A percentile compares a stretch with the other conserved stretches of the same genome.
phyloP scores from a whole-genome alignment of 2,888 invertebrate species.

The Catocala fraxini region DNA sequence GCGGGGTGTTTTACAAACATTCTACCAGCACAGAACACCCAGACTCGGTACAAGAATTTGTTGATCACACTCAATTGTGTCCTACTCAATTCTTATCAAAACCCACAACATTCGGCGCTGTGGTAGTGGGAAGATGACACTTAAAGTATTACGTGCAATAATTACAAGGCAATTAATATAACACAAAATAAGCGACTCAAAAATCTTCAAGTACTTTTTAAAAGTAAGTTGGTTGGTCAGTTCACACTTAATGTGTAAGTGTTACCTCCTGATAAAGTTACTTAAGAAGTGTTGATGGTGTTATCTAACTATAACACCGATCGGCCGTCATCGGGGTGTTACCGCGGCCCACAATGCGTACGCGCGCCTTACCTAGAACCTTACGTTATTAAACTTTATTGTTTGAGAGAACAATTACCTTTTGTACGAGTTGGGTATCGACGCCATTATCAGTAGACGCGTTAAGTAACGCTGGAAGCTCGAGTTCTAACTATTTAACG shows the following conservation, averaged over 20 bases:
- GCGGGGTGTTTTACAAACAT: too few relatives aligned
- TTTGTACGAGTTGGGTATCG: slow-evolving; percentile 81
- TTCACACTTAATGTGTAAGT: slow-evolving; percentile 8
- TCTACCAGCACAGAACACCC: too few relatives aligned
- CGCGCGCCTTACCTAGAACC: slow-evolving; percentile 79
- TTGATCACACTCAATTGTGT: too few relatives aligned
- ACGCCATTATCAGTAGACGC: slow-evolving; percentile 78
- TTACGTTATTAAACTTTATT: slow-evolving; percentile 83
- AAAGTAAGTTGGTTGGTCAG: too few relatives aligned
- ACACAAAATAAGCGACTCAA: too few relatives aligned
- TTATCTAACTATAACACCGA: slow-evolving; percentile 65
- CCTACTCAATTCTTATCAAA: neutral
- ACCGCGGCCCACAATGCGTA: slow-evolving; percentile 65
- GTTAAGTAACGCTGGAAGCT: slow-evolving; percentile 77
- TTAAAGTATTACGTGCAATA: too few relatives aligned
- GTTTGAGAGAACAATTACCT: slow-evolving; percentile 86
- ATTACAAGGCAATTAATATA: too few relatives aligned
- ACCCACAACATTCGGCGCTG: too few relatives aligned
- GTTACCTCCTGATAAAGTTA: slow-evolving; percentile 19
- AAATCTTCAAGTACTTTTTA: too few relatives aligned
- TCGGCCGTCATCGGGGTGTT: slow-evolving; percentile 60
- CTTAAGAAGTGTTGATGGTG: slow-evolving; percentile 45
- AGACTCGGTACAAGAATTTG: too few relatives aligned
- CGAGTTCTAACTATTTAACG: slow-evolving; percentile 74
- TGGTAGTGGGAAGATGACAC: too few relatives aligned